phyloP scores from a whole-genome alignment of 2,888 invertebrate genomes.

The Troides oblongomaculatus region DNA sequence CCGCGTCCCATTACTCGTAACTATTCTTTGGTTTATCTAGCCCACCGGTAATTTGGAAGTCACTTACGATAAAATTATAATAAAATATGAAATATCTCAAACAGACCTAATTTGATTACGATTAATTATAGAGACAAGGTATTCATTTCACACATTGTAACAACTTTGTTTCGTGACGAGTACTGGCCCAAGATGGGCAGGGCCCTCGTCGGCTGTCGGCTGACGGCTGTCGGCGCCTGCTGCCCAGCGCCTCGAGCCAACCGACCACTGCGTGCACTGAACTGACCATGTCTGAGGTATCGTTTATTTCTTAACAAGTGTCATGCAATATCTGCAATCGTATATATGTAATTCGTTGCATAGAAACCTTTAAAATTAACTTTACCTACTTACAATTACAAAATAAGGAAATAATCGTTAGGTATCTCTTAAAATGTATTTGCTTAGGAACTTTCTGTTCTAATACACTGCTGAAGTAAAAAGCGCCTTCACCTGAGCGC shows the following conservation, averaged over 20 bases:
- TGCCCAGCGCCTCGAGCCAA: background rate
- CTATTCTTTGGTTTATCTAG: constrained; percentile 78
- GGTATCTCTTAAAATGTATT: constrained; percentile 62
- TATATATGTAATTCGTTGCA: constrained; percentile 71
- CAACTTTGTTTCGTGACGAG: constrained; percentile 22
- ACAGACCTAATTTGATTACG: constrained; percentile 48
- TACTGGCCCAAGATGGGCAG: constrained; percentile 1
- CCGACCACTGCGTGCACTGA: background rate
- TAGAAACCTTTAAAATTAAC: constrained; percentile 72
- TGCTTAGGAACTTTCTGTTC: constrained; percentile 75
- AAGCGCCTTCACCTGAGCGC: background rate
- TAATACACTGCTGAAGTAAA: constrained; percentile 51
- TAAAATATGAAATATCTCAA: constrained; percentile 62
- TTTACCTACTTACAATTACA: constrained; percentile 64
- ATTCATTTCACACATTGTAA: constrained; percentile 37
- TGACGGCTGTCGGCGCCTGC: background rate
- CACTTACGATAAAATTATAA: constrained; percentile 52
- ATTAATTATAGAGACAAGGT: constrained; percentile 33
- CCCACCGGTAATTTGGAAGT: constrained; percentile 68
- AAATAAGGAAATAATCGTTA: constrained; percentile 62
- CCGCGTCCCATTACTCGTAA: constrained; percentile 59
- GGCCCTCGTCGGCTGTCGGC: constrained; percentile 25
- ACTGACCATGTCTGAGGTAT: too few species aligned
- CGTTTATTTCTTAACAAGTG: too few species aligned
- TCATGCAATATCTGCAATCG: constrained; percentile 45